Evolutionary conservation across 2,113 vertebrate species (phyloP).

Genomic region (Paedocypris sp.): DNA sequence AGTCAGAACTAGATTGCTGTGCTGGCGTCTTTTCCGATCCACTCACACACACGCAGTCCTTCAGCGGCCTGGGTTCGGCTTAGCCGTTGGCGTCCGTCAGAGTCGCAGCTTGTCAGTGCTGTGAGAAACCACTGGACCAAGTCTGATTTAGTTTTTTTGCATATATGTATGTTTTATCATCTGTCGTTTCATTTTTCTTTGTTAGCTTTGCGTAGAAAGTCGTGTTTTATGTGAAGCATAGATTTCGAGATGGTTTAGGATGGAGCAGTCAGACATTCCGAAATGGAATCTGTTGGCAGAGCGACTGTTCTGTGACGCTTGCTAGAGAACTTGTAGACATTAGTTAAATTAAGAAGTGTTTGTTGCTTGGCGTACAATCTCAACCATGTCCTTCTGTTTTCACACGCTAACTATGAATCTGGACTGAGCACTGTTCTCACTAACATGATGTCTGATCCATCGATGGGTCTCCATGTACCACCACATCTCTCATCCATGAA

Average conservation of each 20-base stretch:
- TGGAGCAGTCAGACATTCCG: too few relatives aligned
- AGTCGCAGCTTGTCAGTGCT: background rate
- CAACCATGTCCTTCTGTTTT: constrained; percentile 22
- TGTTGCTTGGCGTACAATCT: constrained; percentile 29
- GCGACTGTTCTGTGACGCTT: background rate
- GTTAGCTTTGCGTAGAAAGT: constrained; percentile 3
- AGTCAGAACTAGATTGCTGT: background rate
- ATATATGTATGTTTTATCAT: background rate
- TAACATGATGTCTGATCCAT: constrained; percentile 6
- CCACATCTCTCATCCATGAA: background rate
- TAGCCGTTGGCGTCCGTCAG: background rate
- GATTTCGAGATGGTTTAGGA: constrained; percentile 8
- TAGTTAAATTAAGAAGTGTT: constrained; percentile 16
- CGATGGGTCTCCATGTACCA: constrained; percentile 9
- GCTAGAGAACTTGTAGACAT: constrained; percentile 1
- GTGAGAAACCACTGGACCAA: background rate
- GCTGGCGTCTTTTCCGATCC: background rate
- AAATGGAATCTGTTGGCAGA: background rate
- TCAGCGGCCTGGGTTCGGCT: background rate
- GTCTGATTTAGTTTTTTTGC: background rate
- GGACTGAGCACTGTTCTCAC: constrained; percentile 31
- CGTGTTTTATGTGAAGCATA: constrained; percentile 8
- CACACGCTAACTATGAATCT: constrained; percentile 56
- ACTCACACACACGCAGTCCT: background rate
- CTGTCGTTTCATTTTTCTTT: background rate